These are phyloP conservation scores for Alauda arvensis DNA, from an alignment of 2,797 vertebrate species.

Conservation along the genomic window DNA sequence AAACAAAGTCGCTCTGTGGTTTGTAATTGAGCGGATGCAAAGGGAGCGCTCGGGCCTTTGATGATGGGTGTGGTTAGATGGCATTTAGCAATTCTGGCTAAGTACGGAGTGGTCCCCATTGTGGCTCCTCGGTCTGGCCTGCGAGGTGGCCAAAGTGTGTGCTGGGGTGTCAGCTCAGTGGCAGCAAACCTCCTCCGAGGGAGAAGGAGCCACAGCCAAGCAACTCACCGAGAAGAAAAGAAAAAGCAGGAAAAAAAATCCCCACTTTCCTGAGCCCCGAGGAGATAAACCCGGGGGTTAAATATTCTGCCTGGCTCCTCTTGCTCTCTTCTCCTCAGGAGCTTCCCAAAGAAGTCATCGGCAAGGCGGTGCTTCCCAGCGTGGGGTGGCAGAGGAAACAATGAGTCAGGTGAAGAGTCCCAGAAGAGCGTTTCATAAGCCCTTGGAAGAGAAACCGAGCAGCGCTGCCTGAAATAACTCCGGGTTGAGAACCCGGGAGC, in stretches of 20 bases:
- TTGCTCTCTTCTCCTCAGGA: slow-evolving; percentile 24
- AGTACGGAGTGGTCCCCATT: slow-evolving; percentile 38
- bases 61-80: slow-evolving; percentile 68
- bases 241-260: background rate
- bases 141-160: background rate
- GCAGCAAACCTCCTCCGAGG: background rate
- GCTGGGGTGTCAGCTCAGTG: background rate
- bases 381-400: slow-evolving; percentile 50
- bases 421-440: slow-evolving; percentile 40
- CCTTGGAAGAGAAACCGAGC: slow-evolving; percentile 41
- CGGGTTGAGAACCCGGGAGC: slow-evolving; percentile 5
- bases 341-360: slow-evolving; percentile 48
- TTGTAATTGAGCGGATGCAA: slow-evolving; percentile 69
- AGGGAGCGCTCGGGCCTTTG: slow-evolving; percentile 61
- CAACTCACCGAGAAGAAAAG: background rate
- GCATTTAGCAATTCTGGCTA: slow-evolving; percentile 66
- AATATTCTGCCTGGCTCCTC: slow-evolving; percentile 2
- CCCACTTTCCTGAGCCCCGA: background rate
- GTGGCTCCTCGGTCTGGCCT: background rate
- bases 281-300: background rate
- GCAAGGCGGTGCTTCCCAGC: slow-evolving; percentile 14
- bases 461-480: slow-evolving; percentile 52
- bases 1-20: slow-evolving; percentile 67
- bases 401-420: slow-evolving; percentile 51
- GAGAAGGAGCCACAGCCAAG: background rate